phyloP scores from a whole-genome alignment of 2,888 invertebrate species.

The Bimastos eiseni region DNA sequence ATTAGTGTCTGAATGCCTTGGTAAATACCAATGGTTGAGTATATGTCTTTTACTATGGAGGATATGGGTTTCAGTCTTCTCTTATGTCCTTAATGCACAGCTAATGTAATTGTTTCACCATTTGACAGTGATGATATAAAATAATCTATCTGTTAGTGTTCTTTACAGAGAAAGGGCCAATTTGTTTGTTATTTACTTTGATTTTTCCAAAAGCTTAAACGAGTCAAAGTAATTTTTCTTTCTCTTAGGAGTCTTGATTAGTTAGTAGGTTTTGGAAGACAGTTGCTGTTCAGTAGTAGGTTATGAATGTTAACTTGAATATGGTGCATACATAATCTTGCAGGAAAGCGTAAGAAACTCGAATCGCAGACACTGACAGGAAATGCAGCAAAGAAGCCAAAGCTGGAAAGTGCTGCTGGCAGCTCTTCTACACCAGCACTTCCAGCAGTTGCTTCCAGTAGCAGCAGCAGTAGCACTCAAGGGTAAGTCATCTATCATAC shows the following conservation, averaged over 20 bases:
- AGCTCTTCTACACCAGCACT: not conserved
- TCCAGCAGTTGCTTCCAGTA: not conserved
- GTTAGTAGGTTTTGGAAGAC: not conserved
- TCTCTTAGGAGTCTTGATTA: not conserved
- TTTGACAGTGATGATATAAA: not conserved
- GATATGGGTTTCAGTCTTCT: not conserved
- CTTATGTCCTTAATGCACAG: not conserved
- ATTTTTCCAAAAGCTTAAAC: not conserved
- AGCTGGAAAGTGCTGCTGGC: not conserved
- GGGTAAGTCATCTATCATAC: not conserved
- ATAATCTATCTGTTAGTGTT: not conserved
- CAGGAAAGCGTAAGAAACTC: not conserved
- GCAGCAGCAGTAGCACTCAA: not conserved
- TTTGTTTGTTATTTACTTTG: not conserved
- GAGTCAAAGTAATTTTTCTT: not conserved
- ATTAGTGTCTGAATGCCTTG: not conserved
- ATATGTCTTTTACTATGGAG: not conserved
- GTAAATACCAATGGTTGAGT: not conserved
- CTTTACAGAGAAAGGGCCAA: not conserved
- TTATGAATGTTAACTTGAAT: too few relatives aligned
- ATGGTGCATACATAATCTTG: not conserved
- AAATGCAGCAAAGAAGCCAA: not conserved
- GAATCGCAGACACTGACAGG: not conserved
- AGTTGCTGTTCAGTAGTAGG: not conserved
- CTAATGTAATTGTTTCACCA: not conserved